Evolutionary conservation across 1,140 invertebrate species (phyloP), one percentile per base, ranked within the genome.

Genomic region (Lutraria rhynchaena): DNA sequence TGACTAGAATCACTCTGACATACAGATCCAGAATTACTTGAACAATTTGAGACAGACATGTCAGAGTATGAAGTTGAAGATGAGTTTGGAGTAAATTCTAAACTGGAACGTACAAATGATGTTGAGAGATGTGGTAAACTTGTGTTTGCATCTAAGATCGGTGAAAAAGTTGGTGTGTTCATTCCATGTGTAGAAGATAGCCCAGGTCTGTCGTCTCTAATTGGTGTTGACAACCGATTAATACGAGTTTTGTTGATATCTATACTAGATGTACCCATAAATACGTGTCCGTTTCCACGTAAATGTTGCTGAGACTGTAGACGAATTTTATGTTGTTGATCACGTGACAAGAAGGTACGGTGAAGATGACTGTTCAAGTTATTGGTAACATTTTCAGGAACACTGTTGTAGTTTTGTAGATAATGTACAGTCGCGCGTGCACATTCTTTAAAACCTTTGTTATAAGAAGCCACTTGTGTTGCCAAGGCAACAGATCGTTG

Each of bases 401-500:
- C 51, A 15, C 0, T 37, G 27, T 19, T 31, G 3, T 60, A 19
- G n/a, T 41, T 58, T 17, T 29, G 15, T 11, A 76, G 13, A 29
- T 55, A 76, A 9, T 33, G 31, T 35, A 76, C 60, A 22, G 73
- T 44, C 35, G 58, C 57, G 19, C 41, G 35, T n/a, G 73, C 73
- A 29, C 73, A 61, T 9, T 55, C 73, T 24, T 60, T 61, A 33
- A 61, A 76, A 0, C 73, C 73, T n/a, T 31, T n/a, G 22, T 46
- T 63, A 24, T 63, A 76, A 0, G 70, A 46, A 5, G 70, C 37
- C 27, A 44, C 35, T 24, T 76, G 57, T 63, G 24, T 76, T 15
- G 37, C 73, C 70, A 73, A 35, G 44, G 58, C 37, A 46, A 51
- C 58, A 15, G 73, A 61, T 46, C 22, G 70, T 58, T 73, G 70